Percentiles rank a stretch among this genome's conserved stretches.
Conservation (phyloP, 2,888 invertebrate genomes). For the Stenichneumon culpator region DNA sequence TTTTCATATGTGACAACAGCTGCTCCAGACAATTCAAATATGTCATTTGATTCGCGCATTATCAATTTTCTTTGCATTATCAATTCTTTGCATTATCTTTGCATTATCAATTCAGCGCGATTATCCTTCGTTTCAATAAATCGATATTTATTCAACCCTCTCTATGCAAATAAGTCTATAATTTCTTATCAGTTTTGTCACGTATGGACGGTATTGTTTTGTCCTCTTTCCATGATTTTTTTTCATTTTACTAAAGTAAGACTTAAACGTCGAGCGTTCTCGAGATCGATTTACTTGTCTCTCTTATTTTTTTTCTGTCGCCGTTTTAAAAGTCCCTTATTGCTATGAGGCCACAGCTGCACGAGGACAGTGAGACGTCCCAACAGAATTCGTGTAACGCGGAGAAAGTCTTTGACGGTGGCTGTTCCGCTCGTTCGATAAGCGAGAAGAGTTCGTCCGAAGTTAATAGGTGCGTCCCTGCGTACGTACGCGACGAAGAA, state of each 20-base stretch:
- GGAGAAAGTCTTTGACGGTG: conserved; percentile 68
- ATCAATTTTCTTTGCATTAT: too few relatives aligned
- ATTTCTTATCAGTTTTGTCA: too few relatives aligned
- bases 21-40: background rate
- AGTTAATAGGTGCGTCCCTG: background rate
- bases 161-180: background rate
- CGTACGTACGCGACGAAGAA: conserved; percentile 27
- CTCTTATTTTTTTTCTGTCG: background rate
- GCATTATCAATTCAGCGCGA: background rate
- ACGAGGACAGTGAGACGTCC: conserved; percentile 28
- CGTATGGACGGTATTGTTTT: background rate
- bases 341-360: background rate
- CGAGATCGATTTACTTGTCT: background rate
- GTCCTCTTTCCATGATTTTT: background rate
- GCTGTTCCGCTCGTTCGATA: conserved; percentile 9
- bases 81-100: background rate
- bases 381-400: conserved; percentile 69
- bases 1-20: background rate
- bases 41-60: background rate
- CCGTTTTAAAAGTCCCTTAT: background rate
- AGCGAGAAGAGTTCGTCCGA: conserved; percentile 24
- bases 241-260: background rate
- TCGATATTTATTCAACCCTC: background rate
- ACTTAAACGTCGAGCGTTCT: background rate
- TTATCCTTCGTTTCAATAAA: background rate